Percentiles rank a stretch among this genome's conserved stretches.
These are phyloP conservation scores for Nephrotoma appendiculata DNA, from an alignment of 2,888 invertebrate species.

Conservation along the genomic window DNA sequence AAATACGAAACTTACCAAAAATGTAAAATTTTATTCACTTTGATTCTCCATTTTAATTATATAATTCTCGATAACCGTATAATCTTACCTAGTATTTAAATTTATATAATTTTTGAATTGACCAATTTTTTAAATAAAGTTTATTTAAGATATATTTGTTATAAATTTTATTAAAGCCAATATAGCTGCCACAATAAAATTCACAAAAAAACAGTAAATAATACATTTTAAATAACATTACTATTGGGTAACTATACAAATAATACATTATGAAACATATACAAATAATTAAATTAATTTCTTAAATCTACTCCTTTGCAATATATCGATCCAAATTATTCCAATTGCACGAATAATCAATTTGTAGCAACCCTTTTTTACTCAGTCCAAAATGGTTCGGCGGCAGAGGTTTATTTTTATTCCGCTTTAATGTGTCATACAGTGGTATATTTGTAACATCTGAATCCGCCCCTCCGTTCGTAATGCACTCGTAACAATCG, in stretches of 20 bases:
- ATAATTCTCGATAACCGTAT: no score
- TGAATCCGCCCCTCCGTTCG: conserved; percentile 13
- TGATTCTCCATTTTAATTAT: no score
- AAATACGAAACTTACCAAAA: no score
- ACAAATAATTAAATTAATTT: neutral
- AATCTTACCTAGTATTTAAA: no score
- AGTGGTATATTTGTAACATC: conserved; percentile 13
- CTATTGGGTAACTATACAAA: neutral
- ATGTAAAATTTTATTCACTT: no score
- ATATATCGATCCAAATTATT: conserved; percentile 65
- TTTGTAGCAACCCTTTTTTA: conserved; percentile 63
- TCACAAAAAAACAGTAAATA: neutral
- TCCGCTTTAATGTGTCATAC: conserved; percentile 10
- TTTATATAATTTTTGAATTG: no score
- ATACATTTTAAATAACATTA: neutral
- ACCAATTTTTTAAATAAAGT: no score
- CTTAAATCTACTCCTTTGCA: conserved; percentile 25
- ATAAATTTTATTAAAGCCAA: neutral
- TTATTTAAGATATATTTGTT: no score
- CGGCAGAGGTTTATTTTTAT: neutral
- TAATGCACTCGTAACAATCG: conserved; percentile 12
- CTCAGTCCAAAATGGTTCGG: conserved; percentile 49
- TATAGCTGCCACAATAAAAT: neutral
- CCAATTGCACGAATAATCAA: conserved; percentile 73
- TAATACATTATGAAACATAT: neutral